Percentiles rank a stretch among this genome's conserved stretches.
These are phyloP conservation scores for Romanogobio albipinnatus DNA, from an alignment of 2,113 vertebrate genomes.

Conservation along the genomic window DNA sequence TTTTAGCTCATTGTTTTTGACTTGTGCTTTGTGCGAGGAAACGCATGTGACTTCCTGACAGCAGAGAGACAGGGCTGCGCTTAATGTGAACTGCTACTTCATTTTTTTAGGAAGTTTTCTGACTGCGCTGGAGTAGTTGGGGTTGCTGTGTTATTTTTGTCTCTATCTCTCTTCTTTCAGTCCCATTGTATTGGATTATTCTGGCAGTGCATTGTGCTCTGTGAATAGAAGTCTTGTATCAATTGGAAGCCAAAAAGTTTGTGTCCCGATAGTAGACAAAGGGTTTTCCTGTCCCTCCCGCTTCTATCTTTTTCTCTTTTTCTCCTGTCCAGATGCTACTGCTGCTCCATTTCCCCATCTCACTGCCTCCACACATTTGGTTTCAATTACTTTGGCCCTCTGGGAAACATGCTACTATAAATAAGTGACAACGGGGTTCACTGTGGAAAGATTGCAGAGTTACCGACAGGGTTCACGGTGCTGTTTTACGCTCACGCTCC, in stretches of 20 bases:
- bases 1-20: conserved; percentile 28
- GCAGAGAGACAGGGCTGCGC: conserved; percentile 62
- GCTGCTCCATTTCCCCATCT: conserved; percentile 35
- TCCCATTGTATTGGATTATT: conserved; percentile 27
- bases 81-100: conserved; percentile 31
- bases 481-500: not conserved
- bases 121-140: not conserved
- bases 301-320: not conserved
- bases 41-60: conserved; percentile 44
- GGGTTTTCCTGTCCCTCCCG: conserved; percentile 1
- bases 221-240: conserved; percentile 8
- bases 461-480: not conserved
- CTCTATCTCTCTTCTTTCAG: not conserved
- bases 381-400: conserved; percentile 58
- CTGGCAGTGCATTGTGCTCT: conserved; percentile 37
- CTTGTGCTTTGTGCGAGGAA: conserved; percentile 19
- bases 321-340: conserved; percentile 32
- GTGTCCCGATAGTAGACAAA: conserved; percentile 11
- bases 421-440: conserved; percentile 54
- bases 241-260: conserved; percentile 37
- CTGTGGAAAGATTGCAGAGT: conserved; percentile 47
- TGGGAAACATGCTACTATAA: conserved; percentile 58
- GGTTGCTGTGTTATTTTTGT: not conserved
- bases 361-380: conserved; percentile 57
- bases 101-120: conserved; percentile 15